Conservation (phyloP, 1,140 invertebrate species). For the Drosophila parvula region DNA sequence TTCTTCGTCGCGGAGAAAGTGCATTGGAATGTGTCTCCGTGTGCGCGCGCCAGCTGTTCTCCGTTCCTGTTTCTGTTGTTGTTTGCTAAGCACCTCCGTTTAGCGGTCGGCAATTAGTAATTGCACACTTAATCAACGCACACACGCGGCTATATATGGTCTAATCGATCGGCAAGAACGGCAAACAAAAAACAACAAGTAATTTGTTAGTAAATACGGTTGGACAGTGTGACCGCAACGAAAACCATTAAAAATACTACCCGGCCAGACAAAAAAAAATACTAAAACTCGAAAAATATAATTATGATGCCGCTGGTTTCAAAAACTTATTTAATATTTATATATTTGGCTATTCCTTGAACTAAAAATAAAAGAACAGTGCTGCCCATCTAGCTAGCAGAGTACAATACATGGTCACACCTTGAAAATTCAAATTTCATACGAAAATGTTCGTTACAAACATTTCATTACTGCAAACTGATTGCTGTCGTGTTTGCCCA, state of each 20-base stretch:
- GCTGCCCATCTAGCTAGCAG: neutral
- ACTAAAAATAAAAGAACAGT: too few species aligned
- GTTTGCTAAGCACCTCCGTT: constrained; percentile 9
- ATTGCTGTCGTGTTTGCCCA: constrained; percentile 11
- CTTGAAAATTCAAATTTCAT: neutral
- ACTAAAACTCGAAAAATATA: too few species aligned
- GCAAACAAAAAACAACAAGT: constrained; percentile 5
- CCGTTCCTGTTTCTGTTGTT: constrained; percentile 2
- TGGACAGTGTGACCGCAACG: too few species aligned
- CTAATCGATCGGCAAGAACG: constrained; percentile 23
- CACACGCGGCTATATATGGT: constrained; percentile 5
- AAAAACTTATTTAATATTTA: too few species aligned
- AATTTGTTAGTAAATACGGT: constrained; percentile 36
- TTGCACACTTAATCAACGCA: constrained; percentile 22
- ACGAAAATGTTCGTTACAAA: neutral
- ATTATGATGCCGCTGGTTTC: too few species aligned
- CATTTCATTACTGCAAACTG: neutral
- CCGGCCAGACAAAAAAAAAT: too few species aligned
- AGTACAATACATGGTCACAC: constrained; percentile 16
- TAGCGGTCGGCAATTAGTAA: constrained; percentile 17
- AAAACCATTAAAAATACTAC: too few species aligned
- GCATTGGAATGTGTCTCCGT: constrained; percentile 67
- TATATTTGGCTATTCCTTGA: too few species aligned
- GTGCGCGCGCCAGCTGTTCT: constrained; percentile 22
- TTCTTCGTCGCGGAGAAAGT: constrained; percentile 67